Base-by-base conservation (phyloP, 2,888 invertebrate genomes). In the Xylota segnis region DNA sequence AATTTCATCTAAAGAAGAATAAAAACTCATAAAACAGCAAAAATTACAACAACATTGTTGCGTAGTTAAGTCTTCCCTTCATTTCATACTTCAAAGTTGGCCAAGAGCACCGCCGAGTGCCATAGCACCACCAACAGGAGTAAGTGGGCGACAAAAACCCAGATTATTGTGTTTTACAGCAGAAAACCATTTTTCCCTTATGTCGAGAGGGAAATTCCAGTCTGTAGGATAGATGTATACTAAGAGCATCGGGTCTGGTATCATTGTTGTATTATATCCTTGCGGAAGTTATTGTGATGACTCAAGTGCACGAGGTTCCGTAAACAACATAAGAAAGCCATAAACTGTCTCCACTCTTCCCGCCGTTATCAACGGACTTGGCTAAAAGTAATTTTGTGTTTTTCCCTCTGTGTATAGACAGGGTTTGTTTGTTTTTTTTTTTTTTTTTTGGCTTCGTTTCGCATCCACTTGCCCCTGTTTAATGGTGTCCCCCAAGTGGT, bases 301-400 rank as follows among this genome's bases (percentile, higher is more conserved):
- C 32, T 76, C 50, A 58, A 77, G 59, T 61, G 40, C 66, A 52
- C 32, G 23, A 32, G 50, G 50, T 32, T 68, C 43, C 68, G 68
- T 32, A 77, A 66, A 61, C 43, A 68, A 59, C 68, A 68, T 16
- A 54, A 52, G 43, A 68, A 59, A 52, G 52, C 32, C 59, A 68
- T 77, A 59, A 75, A 43, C 40, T 52, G 52, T 68, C 56, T 45
- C 23, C 43, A 18, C 14, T 40, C 43, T 32, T 32, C 43, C 18
- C 23, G 23, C 59, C 12, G 5, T 12, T 29, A 32, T 16, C 43
- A 54, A 18, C 34, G 54, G 7, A 2, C 14, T n/a, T 14, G 23
- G 5, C 37, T 27, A 50, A 66, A 65, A 37, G 58, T 50, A 37
- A 58, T 76, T 58, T 34, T 50, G 18, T 74, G 72, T 63, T 43